phyloP scores from a whole-genome alignment of 2,113 vertebrate species.

The Myotis yumanensis region DNA sequence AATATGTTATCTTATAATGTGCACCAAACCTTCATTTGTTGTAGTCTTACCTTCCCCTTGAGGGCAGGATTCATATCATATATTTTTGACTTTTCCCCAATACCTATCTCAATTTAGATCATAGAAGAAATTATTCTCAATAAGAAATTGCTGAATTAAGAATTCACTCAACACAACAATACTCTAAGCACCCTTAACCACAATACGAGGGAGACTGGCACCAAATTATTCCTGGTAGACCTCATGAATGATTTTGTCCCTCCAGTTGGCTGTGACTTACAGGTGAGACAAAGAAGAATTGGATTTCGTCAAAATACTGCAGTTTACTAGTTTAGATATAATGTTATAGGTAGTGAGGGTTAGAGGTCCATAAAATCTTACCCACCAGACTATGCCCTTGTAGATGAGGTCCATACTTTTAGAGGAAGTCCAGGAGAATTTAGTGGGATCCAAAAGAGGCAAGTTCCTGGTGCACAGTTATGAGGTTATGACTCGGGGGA shows the following conservation, averaged over 20 bases:
- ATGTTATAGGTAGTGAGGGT: neutral
- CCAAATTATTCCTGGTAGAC: neutral
- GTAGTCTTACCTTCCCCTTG: neutral
- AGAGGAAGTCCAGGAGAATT: neutral
- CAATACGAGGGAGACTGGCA: neutral
- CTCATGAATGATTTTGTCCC: neutral
- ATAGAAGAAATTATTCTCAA: neutral
- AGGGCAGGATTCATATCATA: neutral
- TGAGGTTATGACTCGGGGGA: no score
- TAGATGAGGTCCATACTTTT: no score
- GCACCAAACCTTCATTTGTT: neutral
- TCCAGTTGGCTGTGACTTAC: neutral
- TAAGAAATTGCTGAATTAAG: neutral
- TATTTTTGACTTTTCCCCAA: conserved; percentile 9
- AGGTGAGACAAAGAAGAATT: neutral
- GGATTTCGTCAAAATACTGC: neutral
- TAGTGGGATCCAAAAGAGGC: neutral
- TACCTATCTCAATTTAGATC: neutral
- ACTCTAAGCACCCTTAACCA: neutral
- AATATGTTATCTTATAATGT: neutral
- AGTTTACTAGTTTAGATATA: neutral
- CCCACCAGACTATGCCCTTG: neutral
- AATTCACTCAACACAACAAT: neutral
- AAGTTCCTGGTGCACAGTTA: neutral
- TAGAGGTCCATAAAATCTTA: neutral